Evolutionary conservation across 2,113 vertebrate genomes (phyloP), one percentile per base, ranked within the genome.

Genomic region (Nycticryphes semicollaris): DNA sequence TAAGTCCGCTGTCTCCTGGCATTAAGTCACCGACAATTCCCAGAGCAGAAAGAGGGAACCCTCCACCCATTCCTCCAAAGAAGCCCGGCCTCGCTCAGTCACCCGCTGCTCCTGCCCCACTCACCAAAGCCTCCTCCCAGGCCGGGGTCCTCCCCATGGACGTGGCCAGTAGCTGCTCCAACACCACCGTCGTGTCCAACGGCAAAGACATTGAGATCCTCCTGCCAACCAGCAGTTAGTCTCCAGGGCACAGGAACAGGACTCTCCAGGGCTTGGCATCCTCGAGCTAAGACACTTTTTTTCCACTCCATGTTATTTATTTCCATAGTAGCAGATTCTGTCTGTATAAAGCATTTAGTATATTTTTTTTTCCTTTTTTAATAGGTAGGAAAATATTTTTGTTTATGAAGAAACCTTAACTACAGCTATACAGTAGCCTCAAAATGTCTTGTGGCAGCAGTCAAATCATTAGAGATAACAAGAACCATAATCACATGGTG

Each of bases 51-150:
- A 97, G 99, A 79, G 99, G 99, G 53, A 99, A 98, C 96, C 99
- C 99, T 68, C 99, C 99, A 1, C 99, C 99, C 51, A 99, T 99
- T 82, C 99, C 99, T 23, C 99, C 99, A 1, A 99, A 99, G 97
- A 99, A 99, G 54, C 99, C 99, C 0, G 98, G 99, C 60, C 98
- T 99, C 18, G 97, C 98, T n/a, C 99, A 99, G 91, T 98, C 99
- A 1, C 98, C 99, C 7, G 98, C 98, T 23, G 97, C 99, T 50
- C 87, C 98, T 5, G 66, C 98, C 8, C 93, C 98, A 0, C 91
- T 96, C 4, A 89, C 98, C 93, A 98, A 98, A 85, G 66, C 98
- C n/a, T 88, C 97, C 10, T 97, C 98, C 94, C 97, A 90, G 50
- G 63, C 86, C 75, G 83, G 87, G 56, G 69, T 95, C 93, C 91